Percentiles rank a stretch among this genome's conserved stretches.
Conservation (phyloP, 2,797 vertebrate species). For the Pseudochirops cupreus region DNA sequence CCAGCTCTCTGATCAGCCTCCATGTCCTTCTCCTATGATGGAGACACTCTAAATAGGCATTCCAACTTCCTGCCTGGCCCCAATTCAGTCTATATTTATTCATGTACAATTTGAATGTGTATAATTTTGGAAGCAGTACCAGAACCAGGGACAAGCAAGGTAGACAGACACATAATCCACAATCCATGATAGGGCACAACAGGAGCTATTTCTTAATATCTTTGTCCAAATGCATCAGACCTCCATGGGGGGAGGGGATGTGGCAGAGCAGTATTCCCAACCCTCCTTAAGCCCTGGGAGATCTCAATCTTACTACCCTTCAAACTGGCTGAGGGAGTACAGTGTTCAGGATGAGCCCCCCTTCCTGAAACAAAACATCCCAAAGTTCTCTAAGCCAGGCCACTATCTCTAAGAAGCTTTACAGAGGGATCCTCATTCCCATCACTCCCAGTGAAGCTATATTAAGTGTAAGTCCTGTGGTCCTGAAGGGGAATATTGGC, state of each 20-base stretch:
- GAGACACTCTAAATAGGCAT: neutral
- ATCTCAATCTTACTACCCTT: neutral
- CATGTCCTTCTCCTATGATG: neutral
- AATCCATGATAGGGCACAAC: neutral
- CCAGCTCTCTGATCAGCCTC: neutral
- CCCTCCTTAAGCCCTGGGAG: neutral
- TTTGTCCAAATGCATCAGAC: neutral
- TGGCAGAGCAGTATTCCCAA: neutral
- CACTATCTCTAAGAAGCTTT: slow-evolving; percentile 75
- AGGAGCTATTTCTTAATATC: neutral
- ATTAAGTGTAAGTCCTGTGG: slow-evolving; percentile 80
- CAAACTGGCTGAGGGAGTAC: neutral
- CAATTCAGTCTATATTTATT: neutral
- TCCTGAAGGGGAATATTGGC: slow-evolving; percentile 79
- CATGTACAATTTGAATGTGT: neutral
- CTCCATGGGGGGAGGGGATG: neutral
- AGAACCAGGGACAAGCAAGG: neutral
- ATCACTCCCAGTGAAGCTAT: slow-evolving; percentile 73
- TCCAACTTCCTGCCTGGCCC: neutral
- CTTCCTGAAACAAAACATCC: neutral
- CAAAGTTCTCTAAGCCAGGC: neutral
- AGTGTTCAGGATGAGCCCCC: neutral
- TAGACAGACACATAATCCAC: neutral
- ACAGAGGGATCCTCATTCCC: slow-evolving; percentile 76
- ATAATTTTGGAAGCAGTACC: neutral